Percentiles rank a stretch among this genome's conserved stretches.
These are phyloP conservation scores for Falco columbarius DNA, from an alignment of 2,797 vertebrate genomes.

Conservation along the genomic window DNA sequence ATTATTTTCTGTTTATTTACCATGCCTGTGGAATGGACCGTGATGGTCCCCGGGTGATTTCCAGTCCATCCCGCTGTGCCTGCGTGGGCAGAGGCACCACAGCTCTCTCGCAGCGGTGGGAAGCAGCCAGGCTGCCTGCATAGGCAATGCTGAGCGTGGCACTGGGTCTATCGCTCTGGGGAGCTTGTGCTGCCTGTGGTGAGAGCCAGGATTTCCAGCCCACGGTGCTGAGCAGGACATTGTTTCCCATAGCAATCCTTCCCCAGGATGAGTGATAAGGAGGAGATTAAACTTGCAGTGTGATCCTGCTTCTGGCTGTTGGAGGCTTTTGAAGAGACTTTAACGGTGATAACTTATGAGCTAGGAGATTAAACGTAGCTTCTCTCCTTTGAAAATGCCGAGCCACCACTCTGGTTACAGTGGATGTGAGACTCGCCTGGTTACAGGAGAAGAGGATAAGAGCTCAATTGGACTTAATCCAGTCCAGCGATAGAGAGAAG, in stretches of 20 bases:
- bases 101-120: neutral
- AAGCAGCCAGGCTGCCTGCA: neutral
- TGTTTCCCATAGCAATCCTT: neutral
- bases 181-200: accelerated
- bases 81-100: neutral
- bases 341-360: neutral
- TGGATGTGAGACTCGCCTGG: accelerated
- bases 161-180: neutral
- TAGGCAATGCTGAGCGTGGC: neutral
- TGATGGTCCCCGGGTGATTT: neutral
- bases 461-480: neutral
- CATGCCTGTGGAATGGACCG: neutral
- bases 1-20: constrained; percentile 29
- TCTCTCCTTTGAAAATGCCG: neutral
- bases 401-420: neutral
- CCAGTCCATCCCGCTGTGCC: neutral
- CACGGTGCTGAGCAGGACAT: accelerated
- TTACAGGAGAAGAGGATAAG: neutral
- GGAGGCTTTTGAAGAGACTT: neutral
- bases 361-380: neutral
- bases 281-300: neutral
- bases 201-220: neutral
- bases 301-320: neutral
- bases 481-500: neutral
- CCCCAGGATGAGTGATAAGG: neutral